phyloP scores from a whole-genome alignment of 92 coral and sea anemone species.

The Parazoanthus darwini region DNA sequence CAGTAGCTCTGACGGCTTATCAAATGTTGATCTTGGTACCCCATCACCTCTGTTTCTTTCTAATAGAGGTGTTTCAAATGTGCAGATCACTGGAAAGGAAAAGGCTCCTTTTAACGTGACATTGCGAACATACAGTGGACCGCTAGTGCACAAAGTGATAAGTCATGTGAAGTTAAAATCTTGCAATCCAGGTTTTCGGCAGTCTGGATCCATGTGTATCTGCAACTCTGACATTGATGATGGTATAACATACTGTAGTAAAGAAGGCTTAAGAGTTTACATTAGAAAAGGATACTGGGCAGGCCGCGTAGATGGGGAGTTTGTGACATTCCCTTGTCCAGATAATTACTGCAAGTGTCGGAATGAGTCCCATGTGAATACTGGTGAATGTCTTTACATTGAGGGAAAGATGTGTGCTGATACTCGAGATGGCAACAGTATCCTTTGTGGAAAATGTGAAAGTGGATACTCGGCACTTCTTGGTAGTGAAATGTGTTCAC shows the following conservation, averaged over 20 bases:
- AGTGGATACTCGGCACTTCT: conserved; percentile 55
- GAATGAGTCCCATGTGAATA: conserved; percentile 21
- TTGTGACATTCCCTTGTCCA: conserved; percentile 81
- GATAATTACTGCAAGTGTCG: conserved; percentile 75
- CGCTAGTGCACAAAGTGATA: conserved; percentile 54
- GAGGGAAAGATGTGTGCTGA: conserved; percentile 47
- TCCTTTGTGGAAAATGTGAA: conserved; percentile 85
- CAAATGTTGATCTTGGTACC: conserved; percentile 52
- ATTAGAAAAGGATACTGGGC: conserved; percentile 90
- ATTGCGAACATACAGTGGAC: conserved; percentile 67
- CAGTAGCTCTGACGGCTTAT: neutral
- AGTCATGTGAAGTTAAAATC: conserved; percentile 46
- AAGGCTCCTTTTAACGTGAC: conserved; percentile 63
- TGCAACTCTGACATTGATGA: conserved; percentile 57
- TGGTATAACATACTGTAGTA: conserved; percentile 76
- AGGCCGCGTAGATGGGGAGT: conserved; percentile 62
- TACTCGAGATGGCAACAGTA: conserved; percentile 54
- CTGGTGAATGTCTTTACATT: conserved; percentile 60
- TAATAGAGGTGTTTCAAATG: conserved; percentile 48
- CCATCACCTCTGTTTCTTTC: conserved; percentile 75
- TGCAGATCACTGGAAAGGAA: conserved; percentile 59
- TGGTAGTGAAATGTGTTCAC: conserved; percentile 71
- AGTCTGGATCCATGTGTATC: conserved; percentile 52
- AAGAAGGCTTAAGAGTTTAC: conserved; percentile 66
- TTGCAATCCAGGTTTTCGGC: conserved; percentile 85